Base-by-base conservation (phyloP, 2,888 invertebrate species). In the Noctua janthina region DNA sequence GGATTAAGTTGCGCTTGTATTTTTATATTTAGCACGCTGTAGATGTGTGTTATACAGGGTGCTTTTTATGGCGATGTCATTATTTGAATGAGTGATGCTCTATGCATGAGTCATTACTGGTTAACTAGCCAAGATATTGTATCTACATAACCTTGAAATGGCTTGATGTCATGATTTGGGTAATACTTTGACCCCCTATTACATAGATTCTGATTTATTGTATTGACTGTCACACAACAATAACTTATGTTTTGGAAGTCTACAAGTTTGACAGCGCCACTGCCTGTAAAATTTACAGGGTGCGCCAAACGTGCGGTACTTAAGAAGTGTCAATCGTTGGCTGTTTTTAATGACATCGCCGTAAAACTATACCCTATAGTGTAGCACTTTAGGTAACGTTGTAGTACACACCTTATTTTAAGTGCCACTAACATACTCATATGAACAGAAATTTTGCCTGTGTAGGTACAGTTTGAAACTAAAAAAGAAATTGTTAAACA, bases 1-100 rank as follows among this genome's bases (percentile, higher is more conserved):
- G 51, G 70, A 73, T 76, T 81, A n/a, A 85, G 79, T 87, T 85
- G 85, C 85, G 82, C 77, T 83, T 81, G 29, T 74, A 72, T 67
- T 79, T 79, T 76, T 66, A 71, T 78, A 79, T 73, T 46, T 64
- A 79, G 86, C 88, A 88, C 87, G 82, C 83, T 76, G 78, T 89
- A 89, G 79, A 73, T 59, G 71, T 72, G 78, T 87, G 76, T 74
- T 84, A 71, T 43, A 71, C 39, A 71, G 74, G 70, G 0, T n/a
- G 43, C n/a, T 78, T 78, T 29, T n/a, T 54, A 62, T 56, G 71
- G 84, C 71, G 70, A 62, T 84, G 74, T 84, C 56, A 54, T 70
- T 84, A 7, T 15, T 23, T 51, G 13, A 62, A 56, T 78, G 10
- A 15, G 67, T 39, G 49, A 49, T 62, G 35, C 35, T 29, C 11